These are phyloP conservation scores for Drosophila nigromelanica DNA, from an alignment of 1,140 invertebrate genomes.

Conservation along the genomic window DNA sequence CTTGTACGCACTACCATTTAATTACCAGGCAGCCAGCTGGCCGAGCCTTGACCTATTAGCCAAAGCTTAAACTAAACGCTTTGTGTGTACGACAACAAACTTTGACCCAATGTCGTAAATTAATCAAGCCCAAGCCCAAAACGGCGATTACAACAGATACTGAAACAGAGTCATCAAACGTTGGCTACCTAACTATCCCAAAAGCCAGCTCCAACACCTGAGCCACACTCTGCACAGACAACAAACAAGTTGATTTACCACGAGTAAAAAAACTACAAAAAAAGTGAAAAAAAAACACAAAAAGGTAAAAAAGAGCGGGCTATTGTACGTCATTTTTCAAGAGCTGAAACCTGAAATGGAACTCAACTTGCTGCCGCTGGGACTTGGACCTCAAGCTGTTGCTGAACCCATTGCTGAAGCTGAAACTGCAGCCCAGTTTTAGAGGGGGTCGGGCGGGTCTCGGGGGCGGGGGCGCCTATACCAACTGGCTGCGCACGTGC, in stretches of 20 bases:
- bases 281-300: background rate
- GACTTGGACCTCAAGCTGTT: constrained; percentile 23
- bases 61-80: constrained; percentile 60
- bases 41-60: constrained; percentile 70
- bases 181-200: constrained; percentile 44
- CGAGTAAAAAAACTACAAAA: background rate
- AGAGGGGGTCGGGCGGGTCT: too few relatives aligned
- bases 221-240: constrained; percentile 56
- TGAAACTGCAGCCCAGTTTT: constrained; percentile 49
- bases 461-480: too few relatives aligned
- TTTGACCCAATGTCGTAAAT: constrained; percentile 74
- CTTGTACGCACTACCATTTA: constrained; percentile 14
- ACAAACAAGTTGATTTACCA: constrained; percentile 79
- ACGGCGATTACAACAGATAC: constrained; percentile 43
- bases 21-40: constrained; percentile 3
- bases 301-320: constrained; percentile 47
- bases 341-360: constrained; percentile 54
- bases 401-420: constrained; percentile 6
- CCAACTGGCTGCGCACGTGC: too few relatives aligned
- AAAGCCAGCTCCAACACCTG: constrained; percentile 52
- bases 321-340: constrained; percentile 79
- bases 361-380: constrained; percentile 30
- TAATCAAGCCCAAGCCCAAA: constrained; percentile 63
- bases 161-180: constrained; percentile 76
- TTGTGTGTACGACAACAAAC: constrained; percentile 46